Conservation (phyloP, 2,113 vertebrate species). For the Amia ocellicauda region DNA sequence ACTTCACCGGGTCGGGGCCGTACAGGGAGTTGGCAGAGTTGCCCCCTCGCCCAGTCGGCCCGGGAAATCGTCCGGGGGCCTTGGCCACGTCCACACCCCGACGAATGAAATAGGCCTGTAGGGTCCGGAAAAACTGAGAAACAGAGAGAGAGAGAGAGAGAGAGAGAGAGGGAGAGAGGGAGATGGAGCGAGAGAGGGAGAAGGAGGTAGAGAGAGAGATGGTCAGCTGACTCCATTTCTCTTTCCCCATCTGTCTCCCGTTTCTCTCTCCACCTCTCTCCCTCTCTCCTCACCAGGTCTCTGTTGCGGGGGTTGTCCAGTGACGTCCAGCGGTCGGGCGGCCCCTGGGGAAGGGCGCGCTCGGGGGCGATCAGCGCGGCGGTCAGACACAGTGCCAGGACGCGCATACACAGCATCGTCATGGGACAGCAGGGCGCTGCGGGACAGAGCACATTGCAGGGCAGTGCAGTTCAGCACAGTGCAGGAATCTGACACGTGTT, state of each 20-base stretch:
- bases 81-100: too few species aligned
- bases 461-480: too few species aligned
- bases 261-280: not conserved
- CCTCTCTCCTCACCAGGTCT: slow-evolving; percentile 56
- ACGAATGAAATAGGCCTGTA: too few species aligned
- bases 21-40: too few species aligned
- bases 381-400: slow-evolving; percentile 37
- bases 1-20: too few species aligned
- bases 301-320: slow-evolving; percentile 61
- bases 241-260: not conserved
- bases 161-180: not conserved
- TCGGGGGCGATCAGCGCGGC: slow-evolving; percentile 31
- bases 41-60: too few species aligned
- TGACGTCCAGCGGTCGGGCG: slow-evolving; percentile 59
- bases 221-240: not conserved
- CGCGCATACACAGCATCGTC: slow-evolving; percentile 40
- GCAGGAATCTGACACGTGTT: too few species aligned
- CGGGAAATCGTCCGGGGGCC: too few species aligned
- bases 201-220: slow-evolving; percentile 7
- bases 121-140: slow-evolving; percentile 14
- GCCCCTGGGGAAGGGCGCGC: slow-evolving; percentile 36
- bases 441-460: too few species aligned
- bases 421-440: not conserved
- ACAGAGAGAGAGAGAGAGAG: not conserved
- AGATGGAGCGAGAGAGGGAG: not conserved